Base-by-base conservation (phyloP, 2,888 invertebrate genomes). In the Gari tellinella region DNA sequence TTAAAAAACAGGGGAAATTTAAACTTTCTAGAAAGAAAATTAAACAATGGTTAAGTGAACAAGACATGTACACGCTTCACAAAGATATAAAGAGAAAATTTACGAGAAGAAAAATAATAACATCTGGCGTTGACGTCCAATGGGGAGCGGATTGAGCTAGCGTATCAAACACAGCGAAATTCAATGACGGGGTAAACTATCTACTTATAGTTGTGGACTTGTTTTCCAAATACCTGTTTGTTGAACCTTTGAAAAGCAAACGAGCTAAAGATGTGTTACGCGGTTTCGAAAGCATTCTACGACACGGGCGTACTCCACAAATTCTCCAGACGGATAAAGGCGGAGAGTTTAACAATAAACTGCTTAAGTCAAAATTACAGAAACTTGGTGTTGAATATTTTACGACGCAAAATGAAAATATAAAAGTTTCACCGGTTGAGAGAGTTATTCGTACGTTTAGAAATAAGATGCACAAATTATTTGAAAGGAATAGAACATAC, bases 1-100 rank as follows among this genome's bases (percentile, higher is more conserved):
- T 66, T 7, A 63, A 70, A 67, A 52, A 21, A 64, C 63, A 19
- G 55, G 60, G 8, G 23, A 43, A 46, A 31, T 68, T 8, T 38
- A 58, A 31, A 31, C 4, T 31, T 10, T 4, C 5, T 31, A 31
- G 31, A 31, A 4, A 31, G 10, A 4, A 10, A 2, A 67, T 77
- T 25, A 25, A 40, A 31, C 41, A 72, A 68, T 72, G 76, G 76
- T 51, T 76, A 14, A 61, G 63, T 45, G 61, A 62, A 40, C 67
- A 76, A 41, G 64, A 72, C n/a, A n/a, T n/a, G n/a, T n/a, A n/a
- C n/a, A n/a, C n/a, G n/a, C n/a, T n/a, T n/a, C n/a, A n/a, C n/a
- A n/a, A n/a, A n/a, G n/a, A n/a, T n/a, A n/a, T 48, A 17, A 64
- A 52, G 49, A 31, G 57, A 19, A 70, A 62, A 37, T 66, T 66